Conservation (phyloP, 2,113 vertebrate genomes). For the Aegotheles bennettii region DNA sequence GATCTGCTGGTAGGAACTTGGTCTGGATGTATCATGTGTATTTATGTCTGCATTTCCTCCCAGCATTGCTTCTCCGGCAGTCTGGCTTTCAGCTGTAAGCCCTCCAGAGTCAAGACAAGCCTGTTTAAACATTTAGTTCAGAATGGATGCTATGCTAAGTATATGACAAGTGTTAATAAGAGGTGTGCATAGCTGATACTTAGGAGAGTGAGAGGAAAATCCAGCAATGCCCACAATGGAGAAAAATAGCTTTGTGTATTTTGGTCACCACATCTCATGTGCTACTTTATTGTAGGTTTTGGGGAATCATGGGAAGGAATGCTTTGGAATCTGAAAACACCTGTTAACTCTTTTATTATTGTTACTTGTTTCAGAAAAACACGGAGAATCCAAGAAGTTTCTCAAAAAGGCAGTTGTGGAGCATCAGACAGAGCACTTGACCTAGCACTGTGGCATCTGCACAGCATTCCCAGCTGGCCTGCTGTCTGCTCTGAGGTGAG, state of each 20-base stretch:
- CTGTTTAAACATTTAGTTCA: not conserved
- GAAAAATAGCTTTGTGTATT: accelerated
- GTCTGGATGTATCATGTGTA: accelerated
- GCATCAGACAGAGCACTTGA: not conserved
- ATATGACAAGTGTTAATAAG: not conserved
- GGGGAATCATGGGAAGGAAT: accelerated
- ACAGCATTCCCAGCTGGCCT: accelerated
- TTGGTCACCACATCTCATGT: accelerated
- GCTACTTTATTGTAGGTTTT: not conserved
- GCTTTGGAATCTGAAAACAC: not conserved
- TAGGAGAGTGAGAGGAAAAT: not conserved
- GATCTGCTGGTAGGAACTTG: not conserved
- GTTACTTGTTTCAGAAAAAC: not conserved
- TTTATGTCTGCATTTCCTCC: not conserved
- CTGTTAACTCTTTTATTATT: accelerated
- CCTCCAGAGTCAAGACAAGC: not conserved
- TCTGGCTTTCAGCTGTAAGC: not conserved
- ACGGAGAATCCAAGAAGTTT: not conserved
- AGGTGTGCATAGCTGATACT: no score
- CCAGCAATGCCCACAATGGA: not conserved
- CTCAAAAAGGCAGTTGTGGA: not conserved
- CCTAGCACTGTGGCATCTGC: accelerated
- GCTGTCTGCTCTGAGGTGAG: not conserved
- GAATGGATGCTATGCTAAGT: not conserved
- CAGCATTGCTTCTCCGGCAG: not conserved